These are phyloP conservation scores for Lepus timidus DNA, from an alignment of 2,113 vertebrate genomes.

Conservation along the genomic window DNA sequence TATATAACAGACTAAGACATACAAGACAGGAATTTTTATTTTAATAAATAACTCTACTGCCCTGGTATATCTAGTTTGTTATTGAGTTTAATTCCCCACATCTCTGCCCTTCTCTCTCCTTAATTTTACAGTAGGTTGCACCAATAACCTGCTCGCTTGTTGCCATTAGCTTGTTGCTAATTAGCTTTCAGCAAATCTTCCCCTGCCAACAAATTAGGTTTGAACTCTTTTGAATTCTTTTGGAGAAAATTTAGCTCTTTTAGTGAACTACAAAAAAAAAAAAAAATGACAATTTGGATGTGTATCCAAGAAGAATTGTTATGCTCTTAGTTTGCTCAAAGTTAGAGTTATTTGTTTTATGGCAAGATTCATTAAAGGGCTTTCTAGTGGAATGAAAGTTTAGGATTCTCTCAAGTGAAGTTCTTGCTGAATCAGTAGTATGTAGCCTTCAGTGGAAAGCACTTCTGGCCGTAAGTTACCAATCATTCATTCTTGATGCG, in stretches of 20 bases:
- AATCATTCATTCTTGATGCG: background rate
- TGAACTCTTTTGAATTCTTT: conserved; percentile 48
- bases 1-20: too few species aligned
- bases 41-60: background rate
- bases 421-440: background rate
- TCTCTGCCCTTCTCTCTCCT: background rate
- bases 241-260: conserved; percentile 30
- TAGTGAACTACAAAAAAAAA: background rate
- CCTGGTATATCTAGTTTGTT: background rate
- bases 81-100: background rate
- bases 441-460: background rate
- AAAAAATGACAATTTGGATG: background rate
- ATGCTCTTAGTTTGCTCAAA: conserved; percentile 44
- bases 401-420: background rate
- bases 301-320: background rate
- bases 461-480: too few species aligned
- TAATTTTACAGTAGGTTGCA: conserved; percentile 23
- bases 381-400: background rate
- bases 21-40: background rate
- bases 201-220: conserved; percentile 27
- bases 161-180: conserved; percentile 13
- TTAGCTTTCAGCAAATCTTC: conserved; percentile 36
- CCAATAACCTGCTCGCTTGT: background rate
- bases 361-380: background rate
- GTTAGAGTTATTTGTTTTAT: conserved; percentile 5